A percentile compares a stretch with the other conserved stretches of the same genome.
These are phyloP conservation scores for Sceloporus tristichus DNA, from an alignment of 2,113 vertebrate genomes.

Conservation along the genomic window DNA sequence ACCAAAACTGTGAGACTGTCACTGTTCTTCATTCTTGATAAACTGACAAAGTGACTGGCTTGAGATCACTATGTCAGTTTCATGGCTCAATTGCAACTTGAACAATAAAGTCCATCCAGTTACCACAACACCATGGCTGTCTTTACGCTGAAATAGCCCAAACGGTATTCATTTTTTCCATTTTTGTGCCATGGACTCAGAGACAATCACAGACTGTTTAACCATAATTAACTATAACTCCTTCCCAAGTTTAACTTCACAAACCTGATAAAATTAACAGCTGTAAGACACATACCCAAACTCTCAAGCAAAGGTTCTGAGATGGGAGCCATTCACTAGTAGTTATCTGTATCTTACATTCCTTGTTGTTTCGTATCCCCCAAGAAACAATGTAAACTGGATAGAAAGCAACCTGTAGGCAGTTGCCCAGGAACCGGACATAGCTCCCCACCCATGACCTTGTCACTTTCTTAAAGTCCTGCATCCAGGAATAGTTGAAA, in stretches of 20 bases:
- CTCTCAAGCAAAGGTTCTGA: neutral
- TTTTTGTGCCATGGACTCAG: no score
- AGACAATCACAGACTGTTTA: no score
- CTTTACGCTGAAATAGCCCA: no score
- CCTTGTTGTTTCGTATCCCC: neutral
- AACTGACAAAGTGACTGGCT: no score
- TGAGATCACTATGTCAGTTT: no score
- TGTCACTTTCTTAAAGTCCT: neutral
- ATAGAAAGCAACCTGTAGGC: neutral
- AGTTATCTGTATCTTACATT: neutral
- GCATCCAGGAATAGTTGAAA: no score
- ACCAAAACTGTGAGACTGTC: no score
- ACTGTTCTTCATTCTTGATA: no score
- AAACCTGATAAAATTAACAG: neutral
- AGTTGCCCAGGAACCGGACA: neutral
- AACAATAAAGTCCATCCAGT: no score
- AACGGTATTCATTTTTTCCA: no score
- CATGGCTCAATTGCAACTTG: no score
- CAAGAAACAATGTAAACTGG: neutral
- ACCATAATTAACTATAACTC: neutral
- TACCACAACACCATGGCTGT: no score
- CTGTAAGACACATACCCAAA: neutral
- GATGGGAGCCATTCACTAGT: neutral
- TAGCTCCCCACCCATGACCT: neutral
- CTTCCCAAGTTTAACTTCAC: neutral